Evolutionary conservation across 2,797 vertebrate genomes (phyloP).

Genomic region (Tapirus indicus): DNA sequence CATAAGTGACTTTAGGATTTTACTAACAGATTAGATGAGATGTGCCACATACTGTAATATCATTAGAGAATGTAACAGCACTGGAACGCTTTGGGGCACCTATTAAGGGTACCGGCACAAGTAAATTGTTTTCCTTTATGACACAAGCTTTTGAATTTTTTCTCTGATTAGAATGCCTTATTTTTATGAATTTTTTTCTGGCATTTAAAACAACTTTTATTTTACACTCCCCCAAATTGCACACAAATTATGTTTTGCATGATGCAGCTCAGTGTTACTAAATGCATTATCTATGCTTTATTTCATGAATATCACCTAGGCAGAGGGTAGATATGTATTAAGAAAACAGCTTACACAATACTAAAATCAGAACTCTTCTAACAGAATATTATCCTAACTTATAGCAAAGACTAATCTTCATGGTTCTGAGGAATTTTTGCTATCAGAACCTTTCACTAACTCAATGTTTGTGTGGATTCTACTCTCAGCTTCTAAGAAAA

Average conservation of each 20-base stretch:
- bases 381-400: slow-evolving; percentile 73
- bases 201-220: slow-evolving; percentile 81
- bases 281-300: slow-evolving; percentile 78
- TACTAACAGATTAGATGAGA: slow-evolving; percentile 98
- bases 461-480: slow-evolving; percentile 43
- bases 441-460: slow-evolving; percentile 52
- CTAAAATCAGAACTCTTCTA: slow-evolving; percentile 77
- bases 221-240: slow-evolving; percentile 75
- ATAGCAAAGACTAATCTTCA: slow-evolving; percentile 75
- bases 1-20: slow-evolving; percentile 99
- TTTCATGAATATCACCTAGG: slow-evolving; percentile 77
- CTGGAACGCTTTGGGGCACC: slow-evolving; percentile 88
- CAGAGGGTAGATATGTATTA: slow-evolving; percentile 74
- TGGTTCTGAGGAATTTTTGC: slow-evolving; percentile 60
- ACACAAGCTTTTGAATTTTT: slow-evolving; percentile 85
- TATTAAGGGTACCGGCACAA: slow-evolving; percentile 85
- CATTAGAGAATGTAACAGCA: slow-evolving; percentile 94
- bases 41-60: slow-evolving; percentile 96
- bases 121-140: slow-evolving; percentile 91
- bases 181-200: slow-evolving; percentile 73
- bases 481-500: slow-evolving; percentile 57
- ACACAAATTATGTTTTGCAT: slow-evolving; percentile 76
- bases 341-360: slow-evolving; percentile 82
- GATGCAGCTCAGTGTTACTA: slow-evolving; percentile 77
- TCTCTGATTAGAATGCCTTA: slow-evolving; percentile 86